These are phyloP conservation scores for Rhadina sibilatrix DNA, from an alignment of 2,113 vertebrate genomes.

Conservation along the genomic window DNA sequence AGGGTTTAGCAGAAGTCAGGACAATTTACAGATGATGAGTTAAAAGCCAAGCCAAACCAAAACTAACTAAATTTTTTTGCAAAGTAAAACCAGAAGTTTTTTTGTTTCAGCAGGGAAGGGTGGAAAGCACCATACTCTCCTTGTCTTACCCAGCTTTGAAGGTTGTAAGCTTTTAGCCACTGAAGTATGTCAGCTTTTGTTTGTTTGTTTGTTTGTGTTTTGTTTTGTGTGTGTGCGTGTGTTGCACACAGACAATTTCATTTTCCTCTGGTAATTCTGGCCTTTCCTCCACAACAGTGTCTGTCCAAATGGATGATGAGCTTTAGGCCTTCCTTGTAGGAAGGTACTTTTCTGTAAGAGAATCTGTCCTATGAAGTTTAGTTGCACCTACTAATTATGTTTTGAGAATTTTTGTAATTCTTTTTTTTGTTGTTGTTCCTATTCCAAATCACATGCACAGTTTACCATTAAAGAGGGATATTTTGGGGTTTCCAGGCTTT, in stretches of 20 bases:
- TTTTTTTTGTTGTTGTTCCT: background rate
- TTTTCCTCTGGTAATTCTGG: background rate
- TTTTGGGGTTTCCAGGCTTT: background rate
- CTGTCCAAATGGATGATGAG: background rate
- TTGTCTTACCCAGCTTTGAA: background rate
- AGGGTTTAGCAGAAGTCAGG: background rate
- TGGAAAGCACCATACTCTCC: background rate
- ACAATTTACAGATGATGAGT: background rate
- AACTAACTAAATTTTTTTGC: background rate
- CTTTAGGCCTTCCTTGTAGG: background rate
- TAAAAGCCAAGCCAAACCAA: background rate
- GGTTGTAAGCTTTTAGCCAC: background rate
- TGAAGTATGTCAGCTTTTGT: background rate
- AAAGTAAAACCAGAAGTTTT: background rate
- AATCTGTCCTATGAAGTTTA: background rate
- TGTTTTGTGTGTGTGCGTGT: background rate
- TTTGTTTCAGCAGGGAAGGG: background rate
- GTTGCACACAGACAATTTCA: fast-evolving
- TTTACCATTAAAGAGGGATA: background rate
- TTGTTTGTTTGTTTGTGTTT: background rate
- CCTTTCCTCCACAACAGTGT: fast-evolving
- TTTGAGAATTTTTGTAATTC: background rate
- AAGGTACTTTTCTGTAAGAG: background rate
- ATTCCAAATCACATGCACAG: background rate
- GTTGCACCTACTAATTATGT: background rate